phyloP scores from a whole-genome alignment of 1,140 invertebrate genomes.

The Platorchestia sp. region DNA sequence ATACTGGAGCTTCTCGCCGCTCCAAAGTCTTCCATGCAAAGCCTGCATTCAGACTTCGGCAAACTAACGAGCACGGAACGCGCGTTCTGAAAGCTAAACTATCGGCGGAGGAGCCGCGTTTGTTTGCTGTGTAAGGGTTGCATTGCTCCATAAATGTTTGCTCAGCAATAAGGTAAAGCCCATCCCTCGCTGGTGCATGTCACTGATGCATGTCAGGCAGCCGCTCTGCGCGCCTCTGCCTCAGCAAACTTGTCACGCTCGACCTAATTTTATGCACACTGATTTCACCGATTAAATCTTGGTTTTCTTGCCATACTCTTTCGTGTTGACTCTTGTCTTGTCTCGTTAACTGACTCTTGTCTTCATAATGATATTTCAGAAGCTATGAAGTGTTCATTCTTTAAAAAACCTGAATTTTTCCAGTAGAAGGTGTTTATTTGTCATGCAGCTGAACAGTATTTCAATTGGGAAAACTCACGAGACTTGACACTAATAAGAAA shows the following conservation, averaged over 20 bases:
- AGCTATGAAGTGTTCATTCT: background rate
- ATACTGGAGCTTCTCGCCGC: slow-evolving; percentile 12
- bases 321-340: no score
- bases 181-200: slow-evolving; percentile 16
- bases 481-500: no score
- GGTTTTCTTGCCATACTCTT: background rate
- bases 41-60: background rate
- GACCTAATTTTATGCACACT: background rate
- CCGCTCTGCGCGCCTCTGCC: background rate
- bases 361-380: background rate
- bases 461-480: no score
- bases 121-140: slow-evolving; percentile 19
- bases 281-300: background rate
- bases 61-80: slow-evolving; percentile 35
- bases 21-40: slow-evolving; percentile 43
- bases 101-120: slow-evolving; percentile 34
- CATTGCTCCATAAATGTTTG: slow-evolving; percentile 48
- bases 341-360: no score
- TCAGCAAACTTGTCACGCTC: background rate
- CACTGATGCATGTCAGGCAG: background rate
- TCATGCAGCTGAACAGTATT: background rate
- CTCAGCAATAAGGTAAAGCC: slow-evolving; percentile 31
- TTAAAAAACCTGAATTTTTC: background rate
- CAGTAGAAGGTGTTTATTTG: background rate
- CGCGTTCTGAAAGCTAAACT: slow-evolving; percentile 39